These are phyloP conservation scores for Sabatieria punctata DNA, from an alignment of 2,888 invertebrate genomes.

Conservation along the genomic window DNA sequence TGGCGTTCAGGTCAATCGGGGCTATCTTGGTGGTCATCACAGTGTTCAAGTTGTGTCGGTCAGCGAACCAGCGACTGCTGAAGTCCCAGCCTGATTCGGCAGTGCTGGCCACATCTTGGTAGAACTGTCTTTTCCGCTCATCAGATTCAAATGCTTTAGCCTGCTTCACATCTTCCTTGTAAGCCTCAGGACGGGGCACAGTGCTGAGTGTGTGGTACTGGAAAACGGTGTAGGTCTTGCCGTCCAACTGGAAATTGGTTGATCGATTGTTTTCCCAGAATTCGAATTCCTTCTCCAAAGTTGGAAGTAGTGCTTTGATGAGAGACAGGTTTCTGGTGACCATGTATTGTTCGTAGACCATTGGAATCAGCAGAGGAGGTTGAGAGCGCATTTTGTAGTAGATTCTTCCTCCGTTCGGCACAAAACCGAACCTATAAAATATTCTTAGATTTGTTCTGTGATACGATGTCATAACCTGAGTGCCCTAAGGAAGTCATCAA, in stretches of 20 bases:
- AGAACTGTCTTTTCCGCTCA: constrained; percentile 44
- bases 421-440: constrained; percentile 23
- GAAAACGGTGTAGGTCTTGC: too few species aligned
- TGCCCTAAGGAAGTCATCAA: too few species aligned
- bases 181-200: constrained; percentile 77
- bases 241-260: too few species aligned
- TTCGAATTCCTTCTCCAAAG: constrained; percentile 34
- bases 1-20: constrained; percentile 64
- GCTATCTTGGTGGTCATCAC: constrained; percentile 48
- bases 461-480: too few species aligned
- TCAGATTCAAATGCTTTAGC: constrained; percentile 15
- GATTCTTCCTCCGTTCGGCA: constrained; percentile 73
- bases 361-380: constrained; percentile 41
- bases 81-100: constrained; percentile 94
- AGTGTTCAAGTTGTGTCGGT: constrained; percentile 45
- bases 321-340: constrained; percentile 52
- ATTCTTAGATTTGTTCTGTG: too few species aligned
- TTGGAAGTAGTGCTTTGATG: constrained; percentile 35
- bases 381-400: constrained; percentile 47
- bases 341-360: constrained; percentile 59
- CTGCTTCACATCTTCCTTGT: constrained; percentile 38
- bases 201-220: constrained; percentile 55
- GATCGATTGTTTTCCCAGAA: too few species aligned
- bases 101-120: constrained; percentile 66
- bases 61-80: constrained; percentile 56